phyloP scores from a whole-genome alignment of 2,113 vertebrate species.

The Ibidorhyncha struthersii region DNA sequence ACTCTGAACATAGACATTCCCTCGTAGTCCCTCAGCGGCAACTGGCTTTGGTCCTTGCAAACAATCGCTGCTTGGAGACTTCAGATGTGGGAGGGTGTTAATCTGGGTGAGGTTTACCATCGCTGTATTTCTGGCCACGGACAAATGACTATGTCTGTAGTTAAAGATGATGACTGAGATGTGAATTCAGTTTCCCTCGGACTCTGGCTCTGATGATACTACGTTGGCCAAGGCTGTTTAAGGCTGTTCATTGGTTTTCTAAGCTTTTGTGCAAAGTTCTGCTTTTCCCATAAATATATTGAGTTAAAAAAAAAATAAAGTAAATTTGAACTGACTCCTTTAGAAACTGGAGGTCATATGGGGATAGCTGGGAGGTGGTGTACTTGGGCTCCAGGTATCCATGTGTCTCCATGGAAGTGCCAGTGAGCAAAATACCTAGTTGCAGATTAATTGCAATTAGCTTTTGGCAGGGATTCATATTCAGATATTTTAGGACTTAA shows the following conservation, averaged over 20 bases:
- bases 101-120: not conserved
- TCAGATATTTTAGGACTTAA: not conserved
- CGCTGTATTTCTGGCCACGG: not conserved
- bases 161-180: not conserved
- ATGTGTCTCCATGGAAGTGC: not conserved
- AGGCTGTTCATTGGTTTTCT: not conserved
- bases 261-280: not conserved
- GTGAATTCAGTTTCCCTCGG: not conserved
- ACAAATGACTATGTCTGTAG: not conserved
- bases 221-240: not conserved
- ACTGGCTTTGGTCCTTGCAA: not conserved
- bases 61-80: not conserved
- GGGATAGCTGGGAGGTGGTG: not conserved
- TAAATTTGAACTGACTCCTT: not conserved
- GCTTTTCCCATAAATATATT: not conserved
- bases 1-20: not conserved
- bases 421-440: slow-evolving; percentile 19
- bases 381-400: not conserved
- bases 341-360: not conserved
- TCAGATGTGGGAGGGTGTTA: not conserved
- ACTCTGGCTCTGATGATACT: not conserved
- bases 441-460: not conserved
- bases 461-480: slow-evolving; percentile 17
- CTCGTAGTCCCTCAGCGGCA: too few species aligned
- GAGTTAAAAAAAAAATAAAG: not conserved